Percentiles rank a stretch among this genome's conserved stretches.
Evolutionary conservation across 2,888 invertebrate genomes (phyloP).

Genomic region (Luffia ferchaultella): DNA sequence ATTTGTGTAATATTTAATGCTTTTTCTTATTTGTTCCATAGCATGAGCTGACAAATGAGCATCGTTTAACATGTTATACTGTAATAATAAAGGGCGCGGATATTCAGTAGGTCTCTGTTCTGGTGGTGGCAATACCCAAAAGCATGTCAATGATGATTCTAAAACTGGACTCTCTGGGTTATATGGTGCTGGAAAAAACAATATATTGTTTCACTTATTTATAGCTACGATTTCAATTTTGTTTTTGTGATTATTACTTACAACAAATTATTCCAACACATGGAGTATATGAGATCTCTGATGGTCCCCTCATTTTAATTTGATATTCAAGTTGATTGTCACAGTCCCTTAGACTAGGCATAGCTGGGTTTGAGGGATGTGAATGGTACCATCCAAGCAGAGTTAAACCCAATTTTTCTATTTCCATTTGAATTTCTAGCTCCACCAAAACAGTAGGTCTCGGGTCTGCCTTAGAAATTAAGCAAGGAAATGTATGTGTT

Average conservation of each 20-base stretch:
- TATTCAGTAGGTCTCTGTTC: constrained; percentile 92
- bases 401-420: constrained; percentile 82
- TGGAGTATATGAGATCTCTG: constrained; percentile 91
- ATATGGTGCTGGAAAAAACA: constrained; percentile 75
- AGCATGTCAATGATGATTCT: constrained; percentile 85
- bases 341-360: constrained; percentile 88
- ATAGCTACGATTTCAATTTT: constrained; percentile 3
- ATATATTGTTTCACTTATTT: constrained; percentile 7
- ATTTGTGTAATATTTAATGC: constrained; percentile 84
- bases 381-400: constrained; percentile 97
- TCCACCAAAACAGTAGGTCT: constrained; percentile 81
- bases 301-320: constrained; percentile 91
- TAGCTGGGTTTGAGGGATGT: constrained; percentile 87
- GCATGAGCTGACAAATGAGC: constrained; percentile 81
- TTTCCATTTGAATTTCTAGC: constrained; percentile 81
- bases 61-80: constrained; percentile 85
- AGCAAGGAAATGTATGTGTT: constrained; percentile 89
- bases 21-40: constrained; percentile 85
- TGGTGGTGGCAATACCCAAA: constrained; percentile 96
- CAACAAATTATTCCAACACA: constrained; percentile 93
- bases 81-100: constrained; percentile 90
- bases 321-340: constrained; percentile 95
- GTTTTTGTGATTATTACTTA: constrained; percentile 59
- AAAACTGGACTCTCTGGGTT: constrained; percentile 80
- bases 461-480: constrained; percentile 81